Evolutionary conservation across 1,140 invertebrate species (phyloP).

Genomic region (Pseudomyrmex gracilis): DNA sequence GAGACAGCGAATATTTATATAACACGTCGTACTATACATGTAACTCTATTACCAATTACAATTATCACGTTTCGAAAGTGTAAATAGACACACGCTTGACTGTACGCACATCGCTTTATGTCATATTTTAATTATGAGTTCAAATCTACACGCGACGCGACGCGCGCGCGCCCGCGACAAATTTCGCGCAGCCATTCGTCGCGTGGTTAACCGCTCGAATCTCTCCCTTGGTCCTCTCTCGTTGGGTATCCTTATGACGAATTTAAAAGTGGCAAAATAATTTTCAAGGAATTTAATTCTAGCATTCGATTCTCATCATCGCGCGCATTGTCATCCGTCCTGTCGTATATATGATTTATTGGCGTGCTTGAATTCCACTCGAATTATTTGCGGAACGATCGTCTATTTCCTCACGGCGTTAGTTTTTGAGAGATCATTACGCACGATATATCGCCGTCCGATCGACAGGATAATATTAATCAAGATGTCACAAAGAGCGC

Average conservation of each 20-base stretch:
- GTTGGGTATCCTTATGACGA: slow-evolving; percentile 48
- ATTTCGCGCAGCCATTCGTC: slow-evolving; percentile 14
- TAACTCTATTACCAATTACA: slow-evolving; percentile 65
- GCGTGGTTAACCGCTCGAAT: slow-evolving; percentile 6
- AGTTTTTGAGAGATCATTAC: slow-evolving; percentile 16
- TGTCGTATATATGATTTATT: slow-evolving; percentile 8
- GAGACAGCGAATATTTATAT: slow-evolving; percentile 67
- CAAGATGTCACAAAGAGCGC: slow-evolving; percentile 33
- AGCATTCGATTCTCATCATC: slow-evolving; percentile 17
- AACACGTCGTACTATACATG: slow-evolving; percentile 62
- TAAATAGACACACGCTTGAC: slow-evolving; percentile 22
- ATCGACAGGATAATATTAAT: slow-evolving; percentile 24
- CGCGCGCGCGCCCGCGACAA: neutral
- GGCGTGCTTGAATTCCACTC: neutral
- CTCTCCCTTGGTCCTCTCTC: slow-evolving; percentile 60
- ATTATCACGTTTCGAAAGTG: slow-evolving; percentile 28
- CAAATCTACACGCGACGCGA: slow-evolving; percentile 18
- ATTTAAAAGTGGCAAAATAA: slow-evolving; percentile 59
- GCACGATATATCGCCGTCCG: slow-evolving; percentile 19
- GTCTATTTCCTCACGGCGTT: neutral
- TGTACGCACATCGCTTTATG: slow-evolving; percentile 17
- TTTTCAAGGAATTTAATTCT: slow-evolving; percentile 49
- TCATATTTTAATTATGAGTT: slow-evolving; percentile 20
- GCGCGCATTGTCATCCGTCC: slow-evolving; percentile 36
- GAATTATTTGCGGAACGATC: slow-evolving; percentile 21